Evolutionary conservation across 2,797 vertebrate species (phyloP).

Genomic region (Podargus strigoides): DNA sequence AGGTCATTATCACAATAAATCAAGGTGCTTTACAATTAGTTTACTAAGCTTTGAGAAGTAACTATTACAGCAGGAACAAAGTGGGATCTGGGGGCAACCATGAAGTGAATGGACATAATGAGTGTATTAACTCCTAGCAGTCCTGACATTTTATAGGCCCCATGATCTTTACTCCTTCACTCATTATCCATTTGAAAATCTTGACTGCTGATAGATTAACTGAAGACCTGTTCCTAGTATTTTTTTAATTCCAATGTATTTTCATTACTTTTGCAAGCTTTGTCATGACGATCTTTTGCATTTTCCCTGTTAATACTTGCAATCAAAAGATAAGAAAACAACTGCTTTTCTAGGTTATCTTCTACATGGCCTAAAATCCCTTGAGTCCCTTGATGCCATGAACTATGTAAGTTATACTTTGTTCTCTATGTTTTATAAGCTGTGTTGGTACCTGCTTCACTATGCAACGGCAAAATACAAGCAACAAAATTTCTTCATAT

Average conservation of each 20-base stretch:
- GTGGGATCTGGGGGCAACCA: background rate
- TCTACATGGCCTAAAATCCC: background rate
- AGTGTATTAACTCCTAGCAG: background rate
- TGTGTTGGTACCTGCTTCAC: background rate
- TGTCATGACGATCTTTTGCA: background rate
- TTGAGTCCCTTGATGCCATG: background rate
- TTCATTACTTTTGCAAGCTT: background rate
- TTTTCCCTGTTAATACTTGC: background rate
- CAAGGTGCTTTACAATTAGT: background rate
- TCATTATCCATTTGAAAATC: background rate
- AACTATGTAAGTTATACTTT: background rate
- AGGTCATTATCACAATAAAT: background rate
- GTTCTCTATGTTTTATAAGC: background rate
- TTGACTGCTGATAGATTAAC: background rate
- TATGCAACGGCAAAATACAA: background rate
- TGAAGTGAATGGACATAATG: background rate
- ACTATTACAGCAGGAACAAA: background rate
- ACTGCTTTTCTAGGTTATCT: background rate
- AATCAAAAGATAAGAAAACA: background rate
- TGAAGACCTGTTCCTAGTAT: background rate
- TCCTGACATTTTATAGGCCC: background rate
- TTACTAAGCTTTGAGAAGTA: background rate
- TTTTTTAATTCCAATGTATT: background rate
- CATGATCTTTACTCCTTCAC: background rate
- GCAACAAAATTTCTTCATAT: background rate